Conservation (phyloP, 2,113 vertebrate genomes). For the Zosterops japonicus region DNA sequence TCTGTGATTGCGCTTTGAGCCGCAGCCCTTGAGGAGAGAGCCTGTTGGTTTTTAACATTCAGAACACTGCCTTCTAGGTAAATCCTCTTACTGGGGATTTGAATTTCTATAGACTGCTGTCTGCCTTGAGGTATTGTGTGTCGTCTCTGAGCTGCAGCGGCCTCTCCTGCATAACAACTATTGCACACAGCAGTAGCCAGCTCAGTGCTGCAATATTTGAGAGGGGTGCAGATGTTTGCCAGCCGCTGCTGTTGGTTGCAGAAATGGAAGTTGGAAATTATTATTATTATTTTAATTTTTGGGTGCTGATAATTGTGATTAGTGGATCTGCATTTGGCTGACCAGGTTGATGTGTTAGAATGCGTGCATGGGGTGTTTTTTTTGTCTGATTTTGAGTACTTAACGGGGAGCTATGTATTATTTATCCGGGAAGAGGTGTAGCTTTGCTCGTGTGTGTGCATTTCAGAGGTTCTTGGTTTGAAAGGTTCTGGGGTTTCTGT, state of each 20-base stretch:
- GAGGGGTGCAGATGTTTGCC: constrained; percentile 69
- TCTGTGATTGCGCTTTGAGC: neutral
- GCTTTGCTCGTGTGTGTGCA: neutral
- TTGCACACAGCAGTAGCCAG: constrained; percentile 79
- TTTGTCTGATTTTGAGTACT: constrained; percentile 4
- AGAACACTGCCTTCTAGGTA: constrained; percentile 65
- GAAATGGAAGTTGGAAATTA: constrained; percentile 53
- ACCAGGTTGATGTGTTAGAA: constrained; percentile 16
- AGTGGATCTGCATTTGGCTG: constrained; percentile 38
- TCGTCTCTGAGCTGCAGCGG: constrained; percentile 84
- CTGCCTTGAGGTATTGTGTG: constrained; percentile 84
- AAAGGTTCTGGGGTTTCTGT: neutral
- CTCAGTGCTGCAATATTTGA: constrained; percentile 83
- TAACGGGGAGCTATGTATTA: constrained; percentile 19
- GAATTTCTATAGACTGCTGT: constrained; percentile 72
- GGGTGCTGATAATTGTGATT: constrained; percentile 4
- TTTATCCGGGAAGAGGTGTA: constrained; percentile 20
- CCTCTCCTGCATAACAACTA: constrained; percentile 87
- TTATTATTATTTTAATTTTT: neutral
- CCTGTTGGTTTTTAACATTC: constrained; percentile 63
- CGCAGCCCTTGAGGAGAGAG: constrained; percentile 1
- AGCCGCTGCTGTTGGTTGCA: constrained; percentile 61
- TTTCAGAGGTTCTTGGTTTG: constrained; percentile 11
- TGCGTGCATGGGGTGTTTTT: neutral
- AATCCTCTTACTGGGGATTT: constrained; percentile 71